Evolutionary conservation across 2,797 vertebrate species (phyloP), one percentile per base, ranked within the genome.

Genomic region (Falco novaeseelandiae): DNA sequence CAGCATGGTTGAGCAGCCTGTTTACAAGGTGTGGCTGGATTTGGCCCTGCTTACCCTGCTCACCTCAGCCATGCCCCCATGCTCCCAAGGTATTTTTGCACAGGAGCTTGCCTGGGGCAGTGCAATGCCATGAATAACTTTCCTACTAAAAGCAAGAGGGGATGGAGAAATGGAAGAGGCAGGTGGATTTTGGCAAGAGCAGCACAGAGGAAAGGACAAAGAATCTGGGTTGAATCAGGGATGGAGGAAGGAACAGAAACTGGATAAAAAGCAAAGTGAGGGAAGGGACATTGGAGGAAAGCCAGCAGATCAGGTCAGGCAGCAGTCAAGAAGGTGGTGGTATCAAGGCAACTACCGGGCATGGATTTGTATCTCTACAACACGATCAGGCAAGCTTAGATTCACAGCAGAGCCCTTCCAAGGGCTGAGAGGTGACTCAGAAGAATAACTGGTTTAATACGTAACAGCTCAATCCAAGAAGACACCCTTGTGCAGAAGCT

Each of bases 111-210:
- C 96, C 95, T 93, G 92, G 74, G 94, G 94, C 92, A n/a, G 74
- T 94, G 92, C 83, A 96, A 93, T 96, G 86, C 95, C 94, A 80
- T 83, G 81, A 97, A 96, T 94, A 96, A 92, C 88, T 95, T 96
- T 38, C 67, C 63, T 90, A 26, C 93, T 78, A 23, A 92, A 83
- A 89, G 72, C 74, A 52, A 83, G 89, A 93, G 57, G 49, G 67
- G 65, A 69, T 73, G 59, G 48, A 91, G 83, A 77, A 76, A 19
- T 90, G 85, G 89, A 82, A 89, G 88, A 92, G 49, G 86, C 6
- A 17, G 42, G 78, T 90, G 63, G 58, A 54, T n/a, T 84, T 89
- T 88, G 93, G 86, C 83, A 90, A 89, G 58, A 82, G 59, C 73
- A 84, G 51, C 63, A 54, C 30, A 8, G 79, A 65, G 32, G 55